Base-by-base conservation (phyloP, 2,113 vertebrate species). In the Lamprologus speciosus region DNA sequence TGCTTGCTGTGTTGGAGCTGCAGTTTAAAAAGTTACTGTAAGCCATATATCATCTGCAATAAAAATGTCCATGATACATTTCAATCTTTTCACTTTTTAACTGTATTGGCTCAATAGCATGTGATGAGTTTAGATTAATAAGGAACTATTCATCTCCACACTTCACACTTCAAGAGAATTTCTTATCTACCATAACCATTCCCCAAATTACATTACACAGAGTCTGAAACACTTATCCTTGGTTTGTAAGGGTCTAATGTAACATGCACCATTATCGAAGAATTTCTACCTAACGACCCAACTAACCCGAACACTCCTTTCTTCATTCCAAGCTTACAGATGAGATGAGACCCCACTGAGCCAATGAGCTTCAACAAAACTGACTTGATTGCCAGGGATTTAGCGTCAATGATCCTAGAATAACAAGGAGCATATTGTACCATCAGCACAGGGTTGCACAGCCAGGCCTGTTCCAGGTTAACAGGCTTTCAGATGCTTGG, bases 351-450 rank as follows among this genome's bases (percentile, higher is more conserved):
- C 88, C 95, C 95, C 89, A 90, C 95, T 93, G 94, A 95, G 95
- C 94, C 96, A 96, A 97, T 96, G 96, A 96, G 94, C 94, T 96
- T 95, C 93, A 84, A 90, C 93, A 92, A 95, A 97, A 94, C 93
- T 85, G 89, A 83, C 94, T 95, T 96, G 95, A 95, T 96, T 94
- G 95, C 95, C 92, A 87, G 86, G 93, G 93, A 91, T 96, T 95
- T 94, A 94, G 94, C 92, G 94, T 84, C 95, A 96, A 96, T 96
- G 96, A 96, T 95, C 95, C 95, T 95, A 88, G 95, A 96, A 96
- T 96, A 96, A 96, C 96, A 96, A 86, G 94, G 95, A 96, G 94
- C 96, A 96, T 95, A 96, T 96, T 96, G 96, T 87, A 82, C 89
- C 89, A 92, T 96, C 93, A 94, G 93, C 92, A 85, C 81, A 85